Percentiles rank a stretch among this genome's conserved stretches.
These are phyloP conservation scores for Callinectes sapidus DNA, from an alignment of 2,888 invertebrate genomes.

Conservation along the genomic window DNA sequence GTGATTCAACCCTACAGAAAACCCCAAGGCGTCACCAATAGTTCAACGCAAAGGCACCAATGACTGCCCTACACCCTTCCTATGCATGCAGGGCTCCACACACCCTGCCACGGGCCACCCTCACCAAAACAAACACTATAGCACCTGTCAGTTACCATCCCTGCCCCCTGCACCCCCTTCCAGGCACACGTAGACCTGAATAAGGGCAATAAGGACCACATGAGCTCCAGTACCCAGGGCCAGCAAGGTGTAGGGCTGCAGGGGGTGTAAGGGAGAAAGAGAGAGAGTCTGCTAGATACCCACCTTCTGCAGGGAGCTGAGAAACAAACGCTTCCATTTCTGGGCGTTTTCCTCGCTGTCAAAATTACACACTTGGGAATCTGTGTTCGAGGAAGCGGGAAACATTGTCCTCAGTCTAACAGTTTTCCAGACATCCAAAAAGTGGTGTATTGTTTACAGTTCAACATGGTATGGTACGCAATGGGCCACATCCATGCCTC, in stretches of 20 bases:
- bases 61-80: too few species aligned
- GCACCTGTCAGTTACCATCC: too few species aligned
- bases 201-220: not conserved
- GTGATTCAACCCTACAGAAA: too few species aligned
- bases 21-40: too few species aligned
- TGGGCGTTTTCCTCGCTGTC: slow-evolving; percentile 90
- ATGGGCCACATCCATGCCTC: slow-evolving; percentile 49
- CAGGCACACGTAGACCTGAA: too few species aligned
- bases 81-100: too few species aligned
- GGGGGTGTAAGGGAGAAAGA: not conserved
- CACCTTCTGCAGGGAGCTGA: slow-evolving; percentile 81
- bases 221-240: not conserved
- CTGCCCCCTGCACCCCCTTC: too few species aligned
- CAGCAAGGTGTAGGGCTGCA: not conserved
- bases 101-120: too few species aligned
- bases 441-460: slow-evolving; percentile 37
- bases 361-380: slow-evolving; percentile 83
- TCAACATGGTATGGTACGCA: slow-evolving; percentile 53
- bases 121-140: too few species aligned
- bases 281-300: not conserved
- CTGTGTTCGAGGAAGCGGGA: slow-evolving; percentile 57
- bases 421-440: slow-evolving; percentile 45
- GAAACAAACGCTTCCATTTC: slow-evolving; percentile 95
- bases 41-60: too few species aligned
- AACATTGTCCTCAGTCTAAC: slow-evolving; percentile 50